Evolutionary conservation across 1,140 invertebrate species (phyloP), one percentile per base, ranked within the genome.

Genomic region (Heterodera carotae): DNA sequence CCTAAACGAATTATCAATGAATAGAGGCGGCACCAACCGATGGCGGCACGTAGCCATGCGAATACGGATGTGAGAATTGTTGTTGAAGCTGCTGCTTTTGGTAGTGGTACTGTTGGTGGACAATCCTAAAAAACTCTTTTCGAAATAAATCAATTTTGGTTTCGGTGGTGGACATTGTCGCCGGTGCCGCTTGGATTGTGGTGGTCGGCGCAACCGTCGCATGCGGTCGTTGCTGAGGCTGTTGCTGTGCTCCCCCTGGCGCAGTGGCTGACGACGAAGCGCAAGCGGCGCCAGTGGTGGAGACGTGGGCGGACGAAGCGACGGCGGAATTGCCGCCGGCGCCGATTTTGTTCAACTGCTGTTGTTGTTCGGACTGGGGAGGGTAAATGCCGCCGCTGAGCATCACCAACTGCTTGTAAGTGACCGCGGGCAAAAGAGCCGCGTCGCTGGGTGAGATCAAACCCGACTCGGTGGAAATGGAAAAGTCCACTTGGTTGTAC

Each of bases 181-280:
- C 62, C 62, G 62, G 62, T 66, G 62, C 62, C 12, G 62, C 33
- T 34, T 66, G 62, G 25, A 66, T 34, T 34, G 62, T 66, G n/a
- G 62, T 66, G 29, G 62, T 66, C 4, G 62, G 62, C 12, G 62
- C 62, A 12, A 66, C 62, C 22, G 62, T 66, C 15, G 62, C 62
- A 22, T 66, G 62, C 27, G 62, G 62, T 34, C 48, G 48, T 22
- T 56, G 48, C 27, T 12, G 62, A 18, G 4, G 48, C 18, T 15
- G 48, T 56, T 15, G 48, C 22, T 56, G 48, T 0, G 48, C 48
- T 43, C 39, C 39, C 12, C 12, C 39, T 8, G n/a, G n/a, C n/a
- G 18, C 48, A 56, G 48, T 5, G 48, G 48, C 62, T 25, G 62
- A 34, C 2, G 62, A 34, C 27, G 62, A 66, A 31, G 62, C 12